These are phyloP conservation scores for Semnopithecus entellus DNA, from an alignment of 2,113 vertebrate species.

Conservation along the genomic window DNA sequence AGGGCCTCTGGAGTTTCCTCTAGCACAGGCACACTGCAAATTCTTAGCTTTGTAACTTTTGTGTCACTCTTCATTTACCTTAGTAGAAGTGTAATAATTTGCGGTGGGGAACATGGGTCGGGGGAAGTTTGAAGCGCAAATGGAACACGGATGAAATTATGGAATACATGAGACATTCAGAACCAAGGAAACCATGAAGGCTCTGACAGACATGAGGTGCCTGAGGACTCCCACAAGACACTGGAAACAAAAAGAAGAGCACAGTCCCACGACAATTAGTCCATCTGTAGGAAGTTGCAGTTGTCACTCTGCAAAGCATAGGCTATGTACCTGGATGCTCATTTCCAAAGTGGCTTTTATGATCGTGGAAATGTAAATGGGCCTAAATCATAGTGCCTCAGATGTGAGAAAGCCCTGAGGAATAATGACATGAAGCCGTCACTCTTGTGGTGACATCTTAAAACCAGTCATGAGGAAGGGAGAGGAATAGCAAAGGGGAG, in stretches of 20 bases:
- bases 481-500: background rate
- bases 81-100: background rate
- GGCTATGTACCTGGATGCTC: background rate
- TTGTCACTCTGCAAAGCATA: background rate
- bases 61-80: background rate
- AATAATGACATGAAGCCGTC: background rate
- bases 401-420: background rate
- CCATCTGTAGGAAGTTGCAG: background rate
- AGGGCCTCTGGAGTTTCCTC: background rate
- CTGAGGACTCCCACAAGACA: background rate
- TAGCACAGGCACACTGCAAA: background rate
- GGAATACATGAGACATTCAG: background rate
- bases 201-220: background rate
- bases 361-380: background rate
- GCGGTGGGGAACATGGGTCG: background rate
- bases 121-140: background rate
- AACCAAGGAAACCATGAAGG: background rate
- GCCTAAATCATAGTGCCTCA: background rate
- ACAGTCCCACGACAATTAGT: rapidly evolving
- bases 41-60: background rate
- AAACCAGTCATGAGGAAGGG: constrained; percentile 15
- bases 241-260: background rate
- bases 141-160: background rate
- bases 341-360: background rate
- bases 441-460: constrained; percentile 30